Evolutionary conservation across 2,888 invertebrate species (phyloP).

Genomic region (Cheilosia grossa): DNA sequence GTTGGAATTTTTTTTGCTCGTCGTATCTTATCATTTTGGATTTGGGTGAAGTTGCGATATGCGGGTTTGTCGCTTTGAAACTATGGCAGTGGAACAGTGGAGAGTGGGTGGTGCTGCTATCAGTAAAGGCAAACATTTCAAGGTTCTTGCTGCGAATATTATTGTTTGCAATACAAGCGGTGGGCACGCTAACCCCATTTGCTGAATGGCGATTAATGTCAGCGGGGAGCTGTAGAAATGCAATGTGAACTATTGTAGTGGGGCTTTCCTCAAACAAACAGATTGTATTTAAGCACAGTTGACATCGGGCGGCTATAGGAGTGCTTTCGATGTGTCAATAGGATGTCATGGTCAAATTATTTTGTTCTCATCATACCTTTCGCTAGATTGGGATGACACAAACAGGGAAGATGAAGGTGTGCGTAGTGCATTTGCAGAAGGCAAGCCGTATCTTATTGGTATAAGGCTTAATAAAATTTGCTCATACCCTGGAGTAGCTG

Average conservation of each 20-base stretch:
- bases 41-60: slow-evolving; percentile 30
- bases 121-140: slow-evolving; percentile 32
- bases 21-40: slow-evolving; percentile 34
- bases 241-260: not conserved
- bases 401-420: no score
- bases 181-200: slow-evolving; percentile 9
- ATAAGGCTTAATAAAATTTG: no score
- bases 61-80: slow-evolving; percentile 43
- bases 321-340: no score
- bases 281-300: no score
- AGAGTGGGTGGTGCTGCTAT: slow-evolving; percentile 31
- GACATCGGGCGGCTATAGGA: no score
- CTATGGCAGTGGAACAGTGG: slow-evolving; percentile 36
- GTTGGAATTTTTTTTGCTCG: not conserved
- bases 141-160: slow-evolving; percentile 18
- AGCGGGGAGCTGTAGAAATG: not conserved
- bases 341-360: no score
- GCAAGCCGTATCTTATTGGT: no score
- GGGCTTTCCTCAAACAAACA: no score
- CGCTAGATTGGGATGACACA: no score
- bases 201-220: not conserved
- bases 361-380: no score
- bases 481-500: no score
- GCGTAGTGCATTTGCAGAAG: no score
- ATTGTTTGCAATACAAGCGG: slow-evolving; percentile 18